Percentiles rank a stretch among this genome's conserved stretches.
Evolutionary conservation across 1,140 invertebrate species (phyloP).

Genomic region (Drosophila pachea): DNA sequence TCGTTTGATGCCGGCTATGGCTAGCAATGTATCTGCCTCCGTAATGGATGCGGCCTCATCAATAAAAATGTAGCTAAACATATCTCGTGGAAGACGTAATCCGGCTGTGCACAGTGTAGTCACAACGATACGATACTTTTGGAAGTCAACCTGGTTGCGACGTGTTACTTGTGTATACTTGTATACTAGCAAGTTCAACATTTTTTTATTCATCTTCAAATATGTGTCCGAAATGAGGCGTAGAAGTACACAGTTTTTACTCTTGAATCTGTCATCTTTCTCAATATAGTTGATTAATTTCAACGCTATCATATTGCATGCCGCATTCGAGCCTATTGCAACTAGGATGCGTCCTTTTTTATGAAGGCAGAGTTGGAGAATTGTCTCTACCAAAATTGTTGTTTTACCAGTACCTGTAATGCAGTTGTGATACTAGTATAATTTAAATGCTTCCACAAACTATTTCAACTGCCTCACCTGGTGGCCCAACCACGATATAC

Average conservation of each 20-base stretch:
- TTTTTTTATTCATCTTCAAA: too few species aligned
- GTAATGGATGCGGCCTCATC: constrained; percentile 92
- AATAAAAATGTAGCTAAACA: constrained; percentile 86
- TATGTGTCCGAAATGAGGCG: not conserved
- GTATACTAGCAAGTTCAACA: too few species aligned
- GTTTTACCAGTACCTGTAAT: constrained; percentile 85
- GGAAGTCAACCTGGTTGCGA: constrained; percentile 24
- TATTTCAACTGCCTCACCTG: constrained; percentile 42
- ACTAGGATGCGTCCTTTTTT: constrained; percentile 81
- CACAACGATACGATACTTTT: constrained; percentile 52
- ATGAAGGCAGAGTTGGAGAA: constrained; percentile 79
- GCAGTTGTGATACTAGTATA: not conserved
- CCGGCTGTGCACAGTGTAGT: constrained; percentile 79
- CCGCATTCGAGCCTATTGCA: constrained; percentile 88
- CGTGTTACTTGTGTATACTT: too few species aligned
- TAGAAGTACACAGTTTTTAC: not conserved
- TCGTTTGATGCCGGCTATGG: constrained; percentile 82
- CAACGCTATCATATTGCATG: constrained; percentile 85
- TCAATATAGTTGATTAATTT: constrained; percentile 80
- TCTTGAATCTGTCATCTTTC: constrained; percentile 29
- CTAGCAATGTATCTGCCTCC: constrained; percentile 88
- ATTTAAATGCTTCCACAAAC: not conserved
- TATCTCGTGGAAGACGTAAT: constrained; percentile 79
- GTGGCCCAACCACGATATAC: constrained; percentile 70
- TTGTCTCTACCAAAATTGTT: constrained; percentile 86